Base-by-base conservation (phyloP, 2,888 invertebrate genomes). In the Pristionchus fissidentatus region DNA sequence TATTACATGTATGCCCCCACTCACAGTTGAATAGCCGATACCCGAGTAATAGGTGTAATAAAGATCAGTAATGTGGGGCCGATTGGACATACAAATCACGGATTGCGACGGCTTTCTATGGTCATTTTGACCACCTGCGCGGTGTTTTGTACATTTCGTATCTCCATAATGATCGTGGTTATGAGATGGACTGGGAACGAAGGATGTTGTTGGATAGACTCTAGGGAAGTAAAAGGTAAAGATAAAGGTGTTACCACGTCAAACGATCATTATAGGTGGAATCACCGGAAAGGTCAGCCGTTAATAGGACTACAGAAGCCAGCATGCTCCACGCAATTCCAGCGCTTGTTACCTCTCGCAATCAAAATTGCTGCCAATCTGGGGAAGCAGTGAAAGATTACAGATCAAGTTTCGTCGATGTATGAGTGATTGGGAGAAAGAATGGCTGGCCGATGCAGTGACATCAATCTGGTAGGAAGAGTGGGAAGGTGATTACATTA, bases 381-480 rank as follows among this genome's bases (percentile, higher is more conserved):
- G 41, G 5, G 26, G 70, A 13, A 70, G 38, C 41, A 70, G 7
- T 26, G 70, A 70, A 43, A n/a, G n/a, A n/a, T n/a, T n/a, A n/a
- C n/a, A n/a, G n/a, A n/a, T n/a, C n/a, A n/a, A n/a, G n/a, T n/a
- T n/a, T n/a, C n/a, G n/a, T n/a, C n/a, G n/a, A n/a, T n/a, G n/a
- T n/a, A 66, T 70, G 70, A 70, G n/a, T n/a, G 43, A 26, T 41
- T 70, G 70, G 41, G 38, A 43, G 41, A 70, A 70, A 70, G 70
- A 70, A 70, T 70, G 70, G 70, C 70, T 70, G 70, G n/a, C n/a
- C n/a, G n/a, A n/a, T n/a, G n/a, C n/a, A n/a, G n/a, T 70, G 70
- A 70, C 70, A 70, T 70, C 70, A 70, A 70, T n/a, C n/a, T n/a
- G n/a, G n/a, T n/a, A n/a, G n/a, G n/a, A n/a, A n/a, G n/a, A n/a